phyloP scores from a whole-genome alignment of 2,888 invertebrate genomes.

The Diploptera punctata region DNA sequence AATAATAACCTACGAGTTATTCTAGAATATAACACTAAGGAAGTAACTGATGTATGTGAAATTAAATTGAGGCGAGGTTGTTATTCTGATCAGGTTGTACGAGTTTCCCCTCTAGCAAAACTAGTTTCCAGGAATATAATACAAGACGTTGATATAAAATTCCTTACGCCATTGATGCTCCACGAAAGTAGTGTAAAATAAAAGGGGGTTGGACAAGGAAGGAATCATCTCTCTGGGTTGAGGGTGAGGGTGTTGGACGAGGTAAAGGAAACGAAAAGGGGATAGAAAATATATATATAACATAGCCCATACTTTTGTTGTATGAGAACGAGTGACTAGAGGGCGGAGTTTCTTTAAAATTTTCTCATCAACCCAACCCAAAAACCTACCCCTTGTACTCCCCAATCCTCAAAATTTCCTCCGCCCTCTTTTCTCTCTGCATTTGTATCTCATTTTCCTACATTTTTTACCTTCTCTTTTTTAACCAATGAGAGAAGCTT shows the following conservation, averaged over 20 bases:
- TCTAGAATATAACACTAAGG: no score
- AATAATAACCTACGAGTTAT: no score
- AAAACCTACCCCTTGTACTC: constrained; percentile 3
- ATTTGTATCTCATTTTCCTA: constrained; percentile 18
- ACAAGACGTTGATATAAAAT: background rate
- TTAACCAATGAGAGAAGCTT: constrained; percentile 25
- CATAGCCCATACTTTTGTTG: constrained; percentile 18
- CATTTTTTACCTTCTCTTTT: constrained; percentile 5
- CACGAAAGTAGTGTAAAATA: constrained; percentile 25
- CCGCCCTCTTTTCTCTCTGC: constrained; percentile 12
- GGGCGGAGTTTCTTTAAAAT: constrained; percentile 37
- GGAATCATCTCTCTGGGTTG: constrained; percentile 30
- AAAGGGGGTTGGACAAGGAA: constrained; percentile 31
- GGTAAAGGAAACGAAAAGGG: constrained; percentile 32
- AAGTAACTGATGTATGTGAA: no score
- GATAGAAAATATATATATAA: constrained; percentile 24
- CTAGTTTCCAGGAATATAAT: no score
- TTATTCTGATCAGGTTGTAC: no score
- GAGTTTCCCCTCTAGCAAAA: no score
- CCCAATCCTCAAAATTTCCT: constrained; percentile 6
- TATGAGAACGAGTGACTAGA: constrained; percentile 17
- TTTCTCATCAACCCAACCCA: constrained; percentile 22
- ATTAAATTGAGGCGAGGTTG: no score
- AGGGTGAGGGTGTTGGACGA: constrained; percentile 26
- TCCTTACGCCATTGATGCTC: constrained; percentile 5